A percentile compares a stretch with the other conserved stretches of the same genome.
These are phyloP conservation scores for Metalampra italica DNA, from an alignment of 2,888 invertebrate genomes.

Conservation along the genomic window DNA sequence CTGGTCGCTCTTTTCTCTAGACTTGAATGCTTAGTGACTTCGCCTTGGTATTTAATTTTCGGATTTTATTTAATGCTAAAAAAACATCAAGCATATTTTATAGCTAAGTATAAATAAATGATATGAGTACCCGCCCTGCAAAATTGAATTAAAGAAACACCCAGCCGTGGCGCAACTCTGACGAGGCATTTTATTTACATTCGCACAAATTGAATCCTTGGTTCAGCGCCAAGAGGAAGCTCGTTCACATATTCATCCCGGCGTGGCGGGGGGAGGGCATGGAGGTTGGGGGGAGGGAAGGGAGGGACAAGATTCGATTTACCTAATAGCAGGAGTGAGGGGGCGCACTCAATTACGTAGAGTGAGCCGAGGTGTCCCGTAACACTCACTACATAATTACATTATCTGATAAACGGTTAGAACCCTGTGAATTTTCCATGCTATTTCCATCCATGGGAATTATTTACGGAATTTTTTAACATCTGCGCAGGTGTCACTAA, in stretches of 20 bases:
- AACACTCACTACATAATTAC: constrained; percentile 69
- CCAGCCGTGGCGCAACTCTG: constrained; percentile 22
- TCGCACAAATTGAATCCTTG: constrained; percentile 73
- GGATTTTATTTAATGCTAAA: too few species aligned
- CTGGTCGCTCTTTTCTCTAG: too few species aligned
- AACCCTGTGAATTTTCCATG: constrained; percentile 25
- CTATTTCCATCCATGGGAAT: constrained; percentile 24
- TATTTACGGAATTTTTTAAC: background rate
- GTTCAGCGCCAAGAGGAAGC: constrained; percentile 59
- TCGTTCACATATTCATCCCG: constrained; percentile 48
- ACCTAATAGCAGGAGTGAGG: constrained; percentile 71
- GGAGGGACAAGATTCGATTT: constrained; percentile 68
- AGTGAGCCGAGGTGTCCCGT: constrained; percentile 71
- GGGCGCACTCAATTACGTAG: constrained; percentile 71
- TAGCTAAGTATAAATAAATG: background rate
- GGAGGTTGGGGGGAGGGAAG: constrained; percentile 19
- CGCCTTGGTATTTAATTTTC: too few species aligned
- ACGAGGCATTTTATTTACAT: constrained; percentile 68
- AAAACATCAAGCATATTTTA: too few species aligned
- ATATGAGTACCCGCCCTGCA: constrained; percentile 14
- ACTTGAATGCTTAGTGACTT: too few species aligned
- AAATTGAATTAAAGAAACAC: constrained; percentile 7
- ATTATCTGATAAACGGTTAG: constrained; percentile 71
- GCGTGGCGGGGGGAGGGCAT: constrained; percentile 18
- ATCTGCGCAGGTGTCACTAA: too few species aligned